Evolutionary conservation across 92 coral and sea anemone species (phyloP).

Genomic region (Plumapathes pennacea): DNA sequence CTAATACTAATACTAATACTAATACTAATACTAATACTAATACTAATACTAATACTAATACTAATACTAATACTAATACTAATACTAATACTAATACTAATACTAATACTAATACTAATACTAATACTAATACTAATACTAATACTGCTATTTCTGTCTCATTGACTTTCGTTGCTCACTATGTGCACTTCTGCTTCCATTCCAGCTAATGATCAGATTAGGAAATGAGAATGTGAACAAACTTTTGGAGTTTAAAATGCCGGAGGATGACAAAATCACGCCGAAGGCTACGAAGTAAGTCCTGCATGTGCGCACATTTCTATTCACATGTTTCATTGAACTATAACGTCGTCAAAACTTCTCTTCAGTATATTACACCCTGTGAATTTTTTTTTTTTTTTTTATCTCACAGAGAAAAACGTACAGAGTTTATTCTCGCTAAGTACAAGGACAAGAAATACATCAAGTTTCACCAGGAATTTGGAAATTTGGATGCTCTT

Average conservation of each 20-base stretch:
- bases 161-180: too few relatives aligned
- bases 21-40: too few relatives aligned
- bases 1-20: too few relatives aligned
- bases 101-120: too few relatives aligned
- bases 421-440: constrained; percentile 80
- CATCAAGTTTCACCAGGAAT: constrained; percentile 66
- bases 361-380: too few relatives aligned
- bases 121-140: too few relatives aligned
- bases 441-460: constrained; percentile 85
- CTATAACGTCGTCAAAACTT: too few relatives aligned
- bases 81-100: too few relatives aligned
- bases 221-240: constrained; percentile 82
- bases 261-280: constrained; percentile 89
- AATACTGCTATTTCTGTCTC: too few relatives aligned
- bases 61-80: too few relatives aligned
- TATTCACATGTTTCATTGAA: too few relatives aligned
- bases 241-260: constrained; percentile 69
- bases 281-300: constrained; percentile 66
- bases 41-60: too few relatives aligned
- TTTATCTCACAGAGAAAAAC: constrained; percentile 46
- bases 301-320: not conserved
- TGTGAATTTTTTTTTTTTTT: not conserved
- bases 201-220: constrained; percentile 79
- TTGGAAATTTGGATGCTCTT: constrained; percentile 72
- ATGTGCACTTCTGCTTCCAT: not conserved